A percentile compares a stretch with the other conserved stretches of the same genome.
Conservation (phyloP, 2,113 vertebrate species). For the Silurus asotus region DNA sequence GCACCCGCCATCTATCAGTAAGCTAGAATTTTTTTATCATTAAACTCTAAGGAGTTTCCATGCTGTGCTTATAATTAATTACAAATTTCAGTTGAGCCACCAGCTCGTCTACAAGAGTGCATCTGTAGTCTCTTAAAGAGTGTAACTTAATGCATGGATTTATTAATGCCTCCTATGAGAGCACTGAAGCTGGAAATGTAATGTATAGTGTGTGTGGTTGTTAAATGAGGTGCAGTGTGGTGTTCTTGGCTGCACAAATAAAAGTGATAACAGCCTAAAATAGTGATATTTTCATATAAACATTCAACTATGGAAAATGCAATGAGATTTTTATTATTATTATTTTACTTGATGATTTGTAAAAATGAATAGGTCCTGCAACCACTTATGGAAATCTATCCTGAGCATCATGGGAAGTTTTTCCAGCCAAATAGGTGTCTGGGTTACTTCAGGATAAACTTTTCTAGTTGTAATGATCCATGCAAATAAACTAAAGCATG, state of each 20-base stretch:
- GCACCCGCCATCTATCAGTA: background rate
- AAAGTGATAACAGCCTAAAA: background rate
- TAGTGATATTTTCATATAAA: background rate
- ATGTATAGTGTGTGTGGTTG: background rate
- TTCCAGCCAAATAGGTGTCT: slow-evolving; percentile 45
- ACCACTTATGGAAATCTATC: background rate
- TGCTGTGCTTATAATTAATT: background rate
- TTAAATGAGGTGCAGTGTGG: background rate
- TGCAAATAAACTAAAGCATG: slow-evolving; percentile 68
- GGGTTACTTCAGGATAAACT: slow-evolving; percentile 48
- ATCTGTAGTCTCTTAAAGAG: background rate
- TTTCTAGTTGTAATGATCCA: slow-evolving; percentile 56
- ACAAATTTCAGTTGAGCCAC: background rate
- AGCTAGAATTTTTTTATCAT: background rate
- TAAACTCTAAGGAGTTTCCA: background rate
- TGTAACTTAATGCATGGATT: background rate
- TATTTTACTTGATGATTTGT: background rate
- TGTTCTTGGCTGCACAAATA: background rate
- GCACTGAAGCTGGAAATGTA: background rate
- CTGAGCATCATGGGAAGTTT: background rate
- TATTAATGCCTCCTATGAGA: background rate
- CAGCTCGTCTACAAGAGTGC: background rate
- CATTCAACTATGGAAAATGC: background rate
- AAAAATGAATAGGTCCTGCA: background rate
- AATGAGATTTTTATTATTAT: background rate